Evolutionary conservation across 2,888 invertebrate species (phyloP).

Genomic region (Melolontha melolontha): DNA sequence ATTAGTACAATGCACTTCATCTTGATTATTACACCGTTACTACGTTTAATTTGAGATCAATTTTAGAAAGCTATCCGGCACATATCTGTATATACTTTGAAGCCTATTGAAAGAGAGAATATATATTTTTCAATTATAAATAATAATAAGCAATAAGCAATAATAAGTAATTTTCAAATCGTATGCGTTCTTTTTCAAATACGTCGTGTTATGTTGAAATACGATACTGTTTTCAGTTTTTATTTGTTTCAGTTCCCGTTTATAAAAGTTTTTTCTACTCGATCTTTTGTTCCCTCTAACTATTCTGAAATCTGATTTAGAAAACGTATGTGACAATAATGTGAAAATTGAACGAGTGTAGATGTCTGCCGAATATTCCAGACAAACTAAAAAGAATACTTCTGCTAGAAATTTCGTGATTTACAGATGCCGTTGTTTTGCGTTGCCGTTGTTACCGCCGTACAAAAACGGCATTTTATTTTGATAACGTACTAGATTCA

Average conservation of each 20-base stretch:
- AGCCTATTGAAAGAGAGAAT: too few relatives aligned
- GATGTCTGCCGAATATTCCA: slow-evolving; percentile 10
- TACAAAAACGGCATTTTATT: slow-evolving; percentile 22
- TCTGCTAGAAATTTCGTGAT: slow-evolving; percentile 23
- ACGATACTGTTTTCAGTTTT: background rate
- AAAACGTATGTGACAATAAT: slow-evolving; percentile 32
- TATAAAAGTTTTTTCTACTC: background rate
- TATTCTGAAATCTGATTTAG: slow-evolving; percentile 32
- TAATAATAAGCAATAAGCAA: too few relatives aligned
- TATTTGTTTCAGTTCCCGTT: background rate
- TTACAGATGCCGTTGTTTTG: slow-evolving; percentile 10
- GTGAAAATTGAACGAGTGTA: slow-evolving; percentile 20
- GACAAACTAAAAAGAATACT: slow-evolving; percentile 1
- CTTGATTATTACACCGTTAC: too few relatives aligned
- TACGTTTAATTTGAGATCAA: too few relatives aligned
- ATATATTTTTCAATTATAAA: too few relatives aligned
- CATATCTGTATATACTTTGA: too few relatives aligned
- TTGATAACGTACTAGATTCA: slow-evolving; percentile 25
- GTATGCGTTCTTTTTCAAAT: too few relatives aligned
- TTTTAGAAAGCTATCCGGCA: too few relatives aligned
- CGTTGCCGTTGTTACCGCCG: background rate
- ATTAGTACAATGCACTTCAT: too few relatives aligned
- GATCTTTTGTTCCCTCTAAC: background rate
- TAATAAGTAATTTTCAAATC: too few relatives aligned
- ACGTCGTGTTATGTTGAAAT: too few relatives aligned